phyloP scores from a whole-genome alignment of 2,113 vertebrate species.

The Trematomus loennbergii region DNA sequence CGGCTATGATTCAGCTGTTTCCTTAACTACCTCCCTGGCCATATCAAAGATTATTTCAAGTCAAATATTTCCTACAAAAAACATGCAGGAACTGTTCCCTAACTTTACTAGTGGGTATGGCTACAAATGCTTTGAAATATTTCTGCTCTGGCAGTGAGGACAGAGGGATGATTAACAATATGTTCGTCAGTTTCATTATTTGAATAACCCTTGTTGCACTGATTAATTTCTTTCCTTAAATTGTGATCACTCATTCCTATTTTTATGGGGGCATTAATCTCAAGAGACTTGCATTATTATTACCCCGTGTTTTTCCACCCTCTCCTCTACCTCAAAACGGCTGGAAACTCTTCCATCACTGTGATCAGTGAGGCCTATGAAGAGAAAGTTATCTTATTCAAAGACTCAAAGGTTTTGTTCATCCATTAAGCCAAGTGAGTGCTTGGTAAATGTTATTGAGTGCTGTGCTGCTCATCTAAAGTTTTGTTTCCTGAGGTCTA shows the following conservation, averaged over 20 bases:
- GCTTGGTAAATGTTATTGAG: slow-evolving; percentile 49
- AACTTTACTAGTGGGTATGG: neutral
- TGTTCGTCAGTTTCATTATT: slow-evolving; percentile 67
- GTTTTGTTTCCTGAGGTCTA: slow-evolving; percentile 17
- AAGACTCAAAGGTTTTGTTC: slow-evolving; percentile 67
- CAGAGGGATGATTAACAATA: slow-evolving; percentile 64
- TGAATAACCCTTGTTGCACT: slow-evolving; percentile 66
- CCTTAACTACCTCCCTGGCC: too few relatives aligned
- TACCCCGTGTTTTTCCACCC: slow-evolving; percentile 31
- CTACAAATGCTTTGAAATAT: slow-evolving; percentile 16
- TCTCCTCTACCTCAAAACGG: slow-evolving; percentile 42
- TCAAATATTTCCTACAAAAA: neutral
- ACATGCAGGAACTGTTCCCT: neutral
- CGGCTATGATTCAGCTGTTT: neutral
- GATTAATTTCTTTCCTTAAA: slow-evolving; percentile 71
- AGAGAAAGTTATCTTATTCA: slow-evolving; percentile 59
- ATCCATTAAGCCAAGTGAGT: slow-evolving; percentile 59
- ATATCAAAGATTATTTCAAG: neutral
- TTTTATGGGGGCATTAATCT: slow-evolving; percentile 62
- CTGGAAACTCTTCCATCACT: slow-evolving; percentile 48
- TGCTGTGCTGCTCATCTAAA: slow-evolving; percentile 28
- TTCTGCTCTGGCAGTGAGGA: slow-evolving; percentile 14
- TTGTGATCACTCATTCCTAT: slow-evolving; percentile 65
- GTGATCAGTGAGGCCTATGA: slow-evolving; percentile 53
- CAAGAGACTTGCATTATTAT: slow-evolving; percentile 60